These are phyloP conservation scores for Molossus molossus DNA, from an alignment of 2,797 vertebrate species.

Conservation along the genomic window DNA sequence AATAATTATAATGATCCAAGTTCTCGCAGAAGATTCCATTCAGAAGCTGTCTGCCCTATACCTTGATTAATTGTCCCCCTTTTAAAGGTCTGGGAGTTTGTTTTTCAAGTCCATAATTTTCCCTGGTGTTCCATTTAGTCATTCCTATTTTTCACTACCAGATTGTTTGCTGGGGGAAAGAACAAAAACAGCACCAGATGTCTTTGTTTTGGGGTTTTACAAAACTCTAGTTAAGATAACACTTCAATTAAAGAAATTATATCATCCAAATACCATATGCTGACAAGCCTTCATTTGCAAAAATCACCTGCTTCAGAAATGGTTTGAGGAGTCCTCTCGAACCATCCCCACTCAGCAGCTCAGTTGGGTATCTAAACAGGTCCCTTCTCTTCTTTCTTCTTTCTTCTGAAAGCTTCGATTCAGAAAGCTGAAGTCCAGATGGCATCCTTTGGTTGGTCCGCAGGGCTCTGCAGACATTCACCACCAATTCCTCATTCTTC, in stretches of 20 bases:
- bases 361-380: background rate
- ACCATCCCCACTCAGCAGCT: constrained; percentile 40
- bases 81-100: constrained; percentile 75
- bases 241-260: constrained; percentile 87
- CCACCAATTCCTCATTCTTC: constrained; percentile 5
- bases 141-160: constrained; percentile 85
- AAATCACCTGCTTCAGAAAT: constrained; percentile 84
- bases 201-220: constrained; percentile 84
- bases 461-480: background rate
- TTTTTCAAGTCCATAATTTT: constrained; percentile 80
- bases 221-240: constrained; percentile 86
- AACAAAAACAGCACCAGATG: constrained; percentile 88
- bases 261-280: constrained; percentile 86
- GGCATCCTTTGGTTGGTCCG: background rate
- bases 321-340: constrained; percentile 59
- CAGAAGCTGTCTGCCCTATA: constrained; percentile 43
- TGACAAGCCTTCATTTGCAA: constrained; percentile 80
- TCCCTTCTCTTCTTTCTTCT: background rate
- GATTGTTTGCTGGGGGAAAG: constrained; percentile 86
- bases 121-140: constrained; percentile 77
- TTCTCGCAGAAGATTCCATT: constrained; percentile 61
- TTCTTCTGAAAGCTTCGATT: constrained; percentile 35
- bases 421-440: background rate
- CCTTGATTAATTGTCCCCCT: constrained; percentile 13
- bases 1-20: background rate